Percentiles rank a stretch among this genome's conserved stretches.
phyloP scores from a whole-genome alignment of 1,140 invertebrate species.

The Drosophila persimilis region DNA sequence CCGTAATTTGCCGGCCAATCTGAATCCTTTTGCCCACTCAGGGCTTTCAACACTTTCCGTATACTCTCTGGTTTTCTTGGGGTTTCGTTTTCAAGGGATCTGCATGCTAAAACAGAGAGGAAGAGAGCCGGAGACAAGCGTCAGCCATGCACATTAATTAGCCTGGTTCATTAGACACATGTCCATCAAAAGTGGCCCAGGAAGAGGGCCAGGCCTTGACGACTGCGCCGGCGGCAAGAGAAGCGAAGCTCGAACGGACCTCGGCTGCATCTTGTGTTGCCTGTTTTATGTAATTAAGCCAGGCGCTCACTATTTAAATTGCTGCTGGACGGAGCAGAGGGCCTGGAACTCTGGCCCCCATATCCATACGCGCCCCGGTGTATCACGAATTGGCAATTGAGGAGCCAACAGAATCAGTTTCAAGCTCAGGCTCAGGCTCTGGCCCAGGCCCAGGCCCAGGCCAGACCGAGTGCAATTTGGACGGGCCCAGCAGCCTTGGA shows the following conservation, averaged over 20 bases:
- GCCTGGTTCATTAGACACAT: slow-evolving; percentile 73
- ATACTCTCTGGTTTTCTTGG: slow-evolving; percentile 8
- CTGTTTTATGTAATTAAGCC: slow-evolving; percentile 78
- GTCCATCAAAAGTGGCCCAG: slow-evolving; percentile 58
- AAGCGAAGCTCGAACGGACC: slow-evolving; percentile 13
- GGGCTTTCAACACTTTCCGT: slow-evolving; percentile 59
- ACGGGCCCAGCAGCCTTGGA: slow-evolving; percentile 20
- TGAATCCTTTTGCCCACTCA: slow-evolving; percentile 56
- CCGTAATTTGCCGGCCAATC: slow-evolving; percentile 38
- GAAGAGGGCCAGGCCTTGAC: slow-evolving; percentile 24
- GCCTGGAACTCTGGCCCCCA: slow-evolving; percentile 1
- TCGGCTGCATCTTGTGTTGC: slow-evolving; percentile 34
- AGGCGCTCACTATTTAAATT: slow-evolving; percentile 80
- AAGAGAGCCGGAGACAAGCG: slow-evolving; percentile 8
- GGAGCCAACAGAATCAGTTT: slow-evolving; percentile 18
- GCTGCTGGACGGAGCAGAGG: slow-evolving; percentile 27
- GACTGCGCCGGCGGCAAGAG: slow-evolving; percentile 48
- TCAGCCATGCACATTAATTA: slow-evolving; percentile 70
- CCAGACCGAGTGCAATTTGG: slow-evolving; percentile 41
- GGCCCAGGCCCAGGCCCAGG: too few relatives aligned
- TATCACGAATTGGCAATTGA: slow-evolving; percentile 79
- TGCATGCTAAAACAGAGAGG: slow-evolving; percentile 15
- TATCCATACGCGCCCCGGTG: slow-evolving; percentile 45
- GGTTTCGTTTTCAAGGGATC: slow-evolving; percentile 7
- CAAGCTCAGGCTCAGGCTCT: background rate